These are phyloP conservation scores for Eulacestoma nigropectus DNA, from an alignment of 2,113 vertebrate genomes.

Conservation along the genomic window DNA sequence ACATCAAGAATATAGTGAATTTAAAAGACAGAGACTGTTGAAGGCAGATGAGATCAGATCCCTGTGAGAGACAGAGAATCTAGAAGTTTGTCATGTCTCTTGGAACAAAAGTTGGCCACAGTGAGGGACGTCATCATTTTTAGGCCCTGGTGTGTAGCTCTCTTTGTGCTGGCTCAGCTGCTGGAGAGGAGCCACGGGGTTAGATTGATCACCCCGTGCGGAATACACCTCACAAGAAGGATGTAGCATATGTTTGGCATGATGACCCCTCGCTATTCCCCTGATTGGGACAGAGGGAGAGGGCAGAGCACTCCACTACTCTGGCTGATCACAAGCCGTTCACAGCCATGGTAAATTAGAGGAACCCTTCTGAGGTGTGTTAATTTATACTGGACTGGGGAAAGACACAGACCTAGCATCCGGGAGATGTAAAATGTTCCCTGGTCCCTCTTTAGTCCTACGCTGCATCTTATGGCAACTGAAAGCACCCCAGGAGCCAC, in stretches of 20 bases:
- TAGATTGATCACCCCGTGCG: background rate
- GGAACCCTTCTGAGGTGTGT: background rate
- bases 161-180: slow-evolving; percentile 46
- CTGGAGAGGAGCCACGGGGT: background rate
- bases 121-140: background rate
- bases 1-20: background rate
- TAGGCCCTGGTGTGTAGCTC: background rate
- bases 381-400: background rate
- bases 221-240: slow-evolving; percentile 1
- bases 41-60: background rate
- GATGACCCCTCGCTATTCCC: background rate
- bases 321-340: background rate
- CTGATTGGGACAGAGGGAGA: background rate
- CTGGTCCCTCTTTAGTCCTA: background rate
- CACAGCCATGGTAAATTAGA: background rate
- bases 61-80: background rate
- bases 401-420: background rate
- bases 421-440: background rate
- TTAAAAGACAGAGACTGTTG: background rate
- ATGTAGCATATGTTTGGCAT: background rate
- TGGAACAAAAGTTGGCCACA: background rate
- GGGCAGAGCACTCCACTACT: background rate
- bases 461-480: background rate
- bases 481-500: background rate
- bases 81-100: background rate